phyloP scores from a whole-genome alignment of 2,888 invertebrate species.

The Tuberolachnus salignus region DNA sequence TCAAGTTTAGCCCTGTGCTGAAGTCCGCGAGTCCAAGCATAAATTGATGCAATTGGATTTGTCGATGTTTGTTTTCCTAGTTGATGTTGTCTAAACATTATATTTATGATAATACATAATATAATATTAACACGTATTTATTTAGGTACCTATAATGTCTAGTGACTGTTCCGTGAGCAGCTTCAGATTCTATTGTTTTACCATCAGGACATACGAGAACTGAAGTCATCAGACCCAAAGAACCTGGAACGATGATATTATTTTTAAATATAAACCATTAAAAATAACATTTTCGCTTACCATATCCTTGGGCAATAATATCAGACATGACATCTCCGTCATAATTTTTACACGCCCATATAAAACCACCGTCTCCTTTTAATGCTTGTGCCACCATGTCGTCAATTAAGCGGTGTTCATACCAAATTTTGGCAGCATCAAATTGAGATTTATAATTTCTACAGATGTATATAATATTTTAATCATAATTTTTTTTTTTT shows the following conservation, averaged over 20 bases:
- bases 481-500: background rate
- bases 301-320: constrained; percentile 77
- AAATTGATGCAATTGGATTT: constrained; percentile 89
- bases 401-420: constrained; percentile 88
- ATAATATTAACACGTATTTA: background rate
- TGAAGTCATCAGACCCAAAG: constrained; percentile 88
- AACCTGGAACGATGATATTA: constrained; percentile 66
- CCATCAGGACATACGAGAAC: constrained; percentile 88
- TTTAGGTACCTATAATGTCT: constrained; percentile 73
- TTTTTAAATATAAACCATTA: background rate
- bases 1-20: constrained; percentile 84
- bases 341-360: constrained; percentile 94
- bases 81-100: constrained; percentile 76
- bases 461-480: constrained; percentile 58
- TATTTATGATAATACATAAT: constrained; percentile 13
- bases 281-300: constrained; percentile 60
- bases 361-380: constrained; percentile 84
- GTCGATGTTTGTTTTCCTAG: constrained; percentile 86
- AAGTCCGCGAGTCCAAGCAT: constrained; percentile 87
- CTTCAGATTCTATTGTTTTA: constrained; percentile 87
- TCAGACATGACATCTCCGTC: constrained; percentile 92
- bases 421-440: constrained; percentile 82
- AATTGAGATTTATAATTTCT: constrained; percentile 77
- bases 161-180: constrained; percentile 91
- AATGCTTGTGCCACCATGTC: constrained; percentile 89